Evolutionary conservation across 2,797 vertebrate genomes (phyloP), one percentile per base, ranked within the genome.

Genomic region (Anabacerthia variegaticeps): DNA sequence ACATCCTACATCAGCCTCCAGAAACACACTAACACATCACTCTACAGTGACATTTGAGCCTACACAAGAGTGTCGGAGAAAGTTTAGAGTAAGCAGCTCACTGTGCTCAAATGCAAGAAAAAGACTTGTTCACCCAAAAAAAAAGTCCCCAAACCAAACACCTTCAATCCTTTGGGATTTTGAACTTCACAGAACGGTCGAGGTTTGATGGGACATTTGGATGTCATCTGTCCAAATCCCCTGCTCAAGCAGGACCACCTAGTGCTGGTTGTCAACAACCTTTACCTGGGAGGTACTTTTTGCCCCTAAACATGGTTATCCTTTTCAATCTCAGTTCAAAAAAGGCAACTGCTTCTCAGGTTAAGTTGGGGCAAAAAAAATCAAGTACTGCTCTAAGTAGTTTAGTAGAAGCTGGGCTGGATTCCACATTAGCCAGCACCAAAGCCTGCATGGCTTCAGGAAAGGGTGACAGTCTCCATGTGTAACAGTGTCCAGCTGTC

Each of bases 31-130:
- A 73, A 76, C 18, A 48, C 20, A 22, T 67, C 55, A 75, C 13
- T 58, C n/a, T 58, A 55, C 32, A 39, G 43, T 26, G 28, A 93
- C 66, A 89, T 41, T 51, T 62, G 52, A 92, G 61, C 89, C 88
- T 72, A 77, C 72, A 22, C 26, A 44, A 26, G 26, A 55, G 36
- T 8, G 62, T 82, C 30, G 72, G 82, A 94, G 43, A 34, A 78
- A 80, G 46, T 27, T 46, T 59, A 72, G n/a, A 80, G 20, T 8
- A 76, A 85, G 84, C 17, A 75, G 13, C 58, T 78, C 26, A 27
- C 28, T 39, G 22, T 27, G 12, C 32, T 91, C 51, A 84, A 74
- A 52, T 9, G 10, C 7, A 61, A 92, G 14, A 24, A 84, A 58
- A 62, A 51, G 1, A 7, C 26, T 72, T 28, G 32, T 8, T 55